Evolutionary conservation across 2,888 invertebrate species (phyloP), one percentile per base, ranked within the genome.

Genomic region (Tromatobia lineatoria): DNA sequence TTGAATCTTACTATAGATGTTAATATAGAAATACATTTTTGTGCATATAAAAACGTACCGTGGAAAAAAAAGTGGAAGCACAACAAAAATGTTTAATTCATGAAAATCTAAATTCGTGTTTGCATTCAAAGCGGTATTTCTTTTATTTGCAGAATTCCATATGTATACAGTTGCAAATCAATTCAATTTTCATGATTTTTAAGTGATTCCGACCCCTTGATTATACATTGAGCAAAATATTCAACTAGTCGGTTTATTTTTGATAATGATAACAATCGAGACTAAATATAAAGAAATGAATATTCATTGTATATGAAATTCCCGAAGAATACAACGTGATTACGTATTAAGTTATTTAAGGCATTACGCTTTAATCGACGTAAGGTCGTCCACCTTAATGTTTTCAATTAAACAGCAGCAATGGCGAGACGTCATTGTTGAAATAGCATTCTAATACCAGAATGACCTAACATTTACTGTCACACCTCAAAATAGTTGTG

Each of bases 311-410:
- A 15, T 18, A 50, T 50, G 0, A 2, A 50, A 15, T 18, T 18
- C 7, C 23, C 6, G 25, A 13, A 57, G 13, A 57, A 1, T 3
- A 13, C 25, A 15, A 25, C 10, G 38, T 0, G 38, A 38, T 38
- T 25, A 29, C 0, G 15, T 15, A 8, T 23, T 23, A 23, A 25
- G 25, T 13, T 15, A 15, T 50, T 15, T 18, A 7, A 50, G 8
- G 6, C 50, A 45, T 50, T 0, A 18, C 6, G 50, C 50, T 2
- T 50, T 50, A 54, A 20, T 54, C 11, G 25, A 13, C 13, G 13
- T 57, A 13, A 57, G 57, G 57, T 57, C 13, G 11, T n/a, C 25
- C 6, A 57, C 57, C 57, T 57, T 57, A 57, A 25, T 57, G 25
- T 25, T 50, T 50, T 50, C 0, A 18, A 18, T 3, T 50, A 50